Evolutionary conservation across 1,140 invertebrate species (phyloP), one percentile per base, ranked within the genome.

Genomic region (Gryllus bimaculatus): DNA sequence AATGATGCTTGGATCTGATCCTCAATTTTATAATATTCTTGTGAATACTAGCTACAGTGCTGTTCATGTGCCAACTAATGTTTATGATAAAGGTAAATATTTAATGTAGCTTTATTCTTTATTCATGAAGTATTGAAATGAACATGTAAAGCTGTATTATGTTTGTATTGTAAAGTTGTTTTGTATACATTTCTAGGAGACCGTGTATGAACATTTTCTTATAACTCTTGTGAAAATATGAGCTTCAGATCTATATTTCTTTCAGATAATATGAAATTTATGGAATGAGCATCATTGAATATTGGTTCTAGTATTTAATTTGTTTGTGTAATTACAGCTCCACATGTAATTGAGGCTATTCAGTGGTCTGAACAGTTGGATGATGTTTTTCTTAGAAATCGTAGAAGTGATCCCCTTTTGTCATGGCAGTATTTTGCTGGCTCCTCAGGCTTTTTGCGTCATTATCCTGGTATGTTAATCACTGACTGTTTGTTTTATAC

Each of bases 391-490:
- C 89, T 87, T 80, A 90, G 93, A 82, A 99, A 99, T 86, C 94
- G 94, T 82, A 89, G 92, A 77, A 89, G 92, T 5, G 96, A 99
- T 89, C 93, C 94, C 5, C 93, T 95, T 0, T 86, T 99, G 8
- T 92, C 93, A 0, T 99, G 96, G 95, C 98, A 99, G 86, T 99
- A 97, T 85, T 99, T 99, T 86, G 95, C 96, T 13, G 96, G 95
- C 81, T 92, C 94, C 54, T 92, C 92, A 6, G 98, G 98, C n/a
- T 93, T 98, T 82, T 88, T 99, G 81, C 87, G 97, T 15, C 92
- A 95, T 80, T 98, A 93, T 88, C 98, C 97, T 74, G 79, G 79
- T 79, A 54, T 75, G 79, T 39, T n/a, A 77, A 8, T 13, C 47
- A 79, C 7, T 54, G n/a, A n/a, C 12, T 73, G 39, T 78, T 6